phyloP scores from a whole-genome alignment of 2,888 invertebrate species.

The Drosophila rellima region DNA sequence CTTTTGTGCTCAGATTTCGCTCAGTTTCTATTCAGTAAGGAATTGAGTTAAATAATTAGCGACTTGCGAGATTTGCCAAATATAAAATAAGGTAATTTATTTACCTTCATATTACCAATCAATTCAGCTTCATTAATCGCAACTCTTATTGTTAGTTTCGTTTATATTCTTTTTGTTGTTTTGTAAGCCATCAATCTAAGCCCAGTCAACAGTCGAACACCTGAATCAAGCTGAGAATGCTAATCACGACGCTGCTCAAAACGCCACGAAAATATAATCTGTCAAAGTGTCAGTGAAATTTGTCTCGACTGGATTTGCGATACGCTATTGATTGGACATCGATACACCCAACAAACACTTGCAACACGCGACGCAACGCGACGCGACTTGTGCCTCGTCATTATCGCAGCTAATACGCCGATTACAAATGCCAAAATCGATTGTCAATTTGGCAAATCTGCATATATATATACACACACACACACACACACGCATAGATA shows the following conservation, averaged over 20 bases:
- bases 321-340: slow-evolving; percentile 52
- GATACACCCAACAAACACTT: slow-evolving; percentile 20
- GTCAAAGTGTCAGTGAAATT: slow-evolving; percentile 70
- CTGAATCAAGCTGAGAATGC: slow-evolving; percentile 25
- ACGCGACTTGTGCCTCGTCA: slow-evolving; percentile 50
- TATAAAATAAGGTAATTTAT: background rate
- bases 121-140: slow-evolving; percentile 18
- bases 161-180: background rate
- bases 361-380: slow-evolving; percentile 18
- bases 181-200: slow-evolving; percentile 38
- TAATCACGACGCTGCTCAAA: slow-evolving; percentile 41
- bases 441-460: slow-evolving; percentile 41
- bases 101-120: background rate
- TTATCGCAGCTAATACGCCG: slow-evolving; percentile 61
- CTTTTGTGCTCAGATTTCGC: slow-evolving; percentile 15
- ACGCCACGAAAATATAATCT: slow-evolving; percentile 62
- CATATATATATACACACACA: slow-evolving; percentile 15
- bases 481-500: background rate
- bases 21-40: slow-evolving; percentile 27
- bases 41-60: slow-evolving; percentile 24
- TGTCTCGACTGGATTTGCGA: slow-evolving; percentile 56
- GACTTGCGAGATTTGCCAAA: background rate
- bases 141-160: slow-evolving; percentile 5
- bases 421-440: slow-evolving; percentile 63
- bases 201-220: slow-evolving; percentile 36